Conservation (phyloP, 1,140 invertebrate genomes). For the Physella acuta region DNA sequence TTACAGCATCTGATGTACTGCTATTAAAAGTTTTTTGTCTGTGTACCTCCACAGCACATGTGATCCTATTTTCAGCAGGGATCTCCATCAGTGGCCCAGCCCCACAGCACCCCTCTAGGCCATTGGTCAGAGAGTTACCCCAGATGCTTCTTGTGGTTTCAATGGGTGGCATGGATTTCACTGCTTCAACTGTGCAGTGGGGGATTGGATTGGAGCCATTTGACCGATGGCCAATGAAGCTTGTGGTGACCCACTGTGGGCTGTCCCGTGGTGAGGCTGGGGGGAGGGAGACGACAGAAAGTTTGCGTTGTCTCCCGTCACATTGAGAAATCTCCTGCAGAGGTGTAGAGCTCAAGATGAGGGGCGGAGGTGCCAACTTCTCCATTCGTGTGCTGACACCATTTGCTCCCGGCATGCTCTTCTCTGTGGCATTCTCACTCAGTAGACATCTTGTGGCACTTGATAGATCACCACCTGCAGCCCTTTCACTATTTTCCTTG, state of each 20-base stretch:
- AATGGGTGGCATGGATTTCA: no score
- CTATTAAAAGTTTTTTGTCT: constrained; percentile 39
- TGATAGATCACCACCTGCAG: background rate
- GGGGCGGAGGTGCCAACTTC: background rate
- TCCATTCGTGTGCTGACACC: background rate
- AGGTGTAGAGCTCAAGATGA: background rate
- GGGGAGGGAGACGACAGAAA: constrained; percentile 14
- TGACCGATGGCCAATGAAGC: background rate
- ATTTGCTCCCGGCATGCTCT: background rate
- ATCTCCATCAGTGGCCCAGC: constrained; percentile 22
- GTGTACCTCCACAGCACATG: constrained; percentile 49
- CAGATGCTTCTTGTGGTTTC: no score
- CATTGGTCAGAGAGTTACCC: constrained; percentile 21
- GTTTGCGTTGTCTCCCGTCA: constrained; percentile 1
- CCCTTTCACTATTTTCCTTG: background rate
- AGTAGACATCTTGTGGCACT: background rate
- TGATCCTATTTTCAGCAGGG: constrained; percentile 43
- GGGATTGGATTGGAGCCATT: background rate
- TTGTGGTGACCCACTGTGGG: background rate
- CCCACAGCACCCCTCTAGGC: constrained; percentile 18
- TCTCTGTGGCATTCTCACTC: background rate
- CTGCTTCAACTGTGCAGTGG: background rate
- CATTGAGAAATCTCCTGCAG: background rate
- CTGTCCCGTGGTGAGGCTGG: constrained; percentile 10
- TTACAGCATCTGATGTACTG: no score